A percentile compares a stretch with the other conserved stretches of the same genome.
Conservation (phyloP, 2,797 vertebrate species). For the Varecia variegata region DNA sequence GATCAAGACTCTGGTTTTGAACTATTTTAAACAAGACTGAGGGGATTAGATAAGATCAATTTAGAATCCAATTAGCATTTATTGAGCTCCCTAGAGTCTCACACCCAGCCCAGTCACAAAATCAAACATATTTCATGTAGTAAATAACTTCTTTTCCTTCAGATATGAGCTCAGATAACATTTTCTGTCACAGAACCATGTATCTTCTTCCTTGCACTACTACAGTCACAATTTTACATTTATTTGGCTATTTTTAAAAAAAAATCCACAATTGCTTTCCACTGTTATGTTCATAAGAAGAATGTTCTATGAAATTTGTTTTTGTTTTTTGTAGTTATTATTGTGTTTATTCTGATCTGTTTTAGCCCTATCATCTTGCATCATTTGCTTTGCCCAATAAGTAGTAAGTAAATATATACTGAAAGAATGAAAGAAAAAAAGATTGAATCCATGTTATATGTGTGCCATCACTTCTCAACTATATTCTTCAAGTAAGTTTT, state of each 20-base stretch:
- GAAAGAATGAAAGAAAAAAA: background rate
- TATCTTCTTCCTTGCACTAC: background rate
- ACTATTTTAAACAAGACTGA: background rate
- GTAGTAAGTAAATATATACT: background rate
- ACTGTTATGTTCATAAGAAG: background rate
- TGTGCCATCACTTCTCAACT: background rate
- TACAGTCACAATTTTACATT: background rate
- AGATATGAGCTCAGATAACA: background rate
- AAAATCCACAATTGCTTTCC: background rate
- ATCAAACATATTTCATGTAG: background rate
- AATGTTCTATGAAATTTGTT: background rate
- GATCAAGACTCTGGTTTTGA: background rate
- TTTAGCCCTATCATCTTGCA: background rate
- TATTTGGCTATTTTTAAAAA: background rate
- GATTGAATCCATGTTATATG: background rate
- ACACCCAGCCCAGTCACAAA: too few relatives aligned
- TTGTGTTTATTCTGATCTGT: background rate
- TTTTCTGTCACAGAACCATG: background rate
- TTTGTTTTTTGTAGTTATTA: background rate
- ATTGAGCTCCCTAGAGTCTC: background rate
- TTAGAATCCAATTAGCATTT: background rate
- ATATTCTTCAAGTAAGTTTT: background rate
- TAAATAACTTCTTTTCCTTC: background rate
- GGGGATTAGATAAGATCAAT: background rate
- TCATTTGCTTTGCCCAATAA: background rate